phyloP scores from a whole-genome alignment of 2,797 vertebrate species.

The Linurgus olivaceus region DNA sequence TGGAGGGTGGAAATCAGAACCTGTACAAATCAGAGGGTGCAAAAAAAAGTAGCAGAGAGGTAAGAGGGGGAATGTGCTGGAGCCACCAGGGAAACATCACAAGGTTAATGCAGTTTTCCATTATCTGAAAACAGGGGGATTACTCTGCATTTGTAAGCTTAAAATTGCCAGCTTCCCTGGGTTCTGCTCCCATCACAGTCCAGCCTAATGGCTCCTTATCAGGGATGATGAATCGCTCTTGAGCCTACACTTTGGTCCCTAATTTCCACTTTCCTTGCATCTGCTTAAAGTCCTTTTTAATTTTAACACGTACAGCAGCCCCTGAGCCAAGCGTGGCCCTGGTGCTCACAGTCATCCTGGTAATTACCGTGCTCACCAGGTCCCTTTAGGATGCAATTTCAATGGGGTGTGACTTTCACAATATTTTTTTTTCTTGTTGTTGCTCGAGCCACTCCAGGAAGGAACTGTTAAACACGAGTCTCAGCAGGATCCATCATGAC shows the following conservation, averaged over 20 bases:
- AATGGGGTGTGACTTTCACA: constrained; percentile 64
- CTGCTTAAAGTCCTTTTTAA: constrained; percentile 60
- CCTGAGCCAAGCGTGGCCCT: background rate
- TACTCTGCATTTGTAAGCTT: constrained; percentile 49
- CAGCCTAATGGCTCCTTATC: constrained; percentile 59
- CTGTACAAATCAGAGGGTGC: background rate
- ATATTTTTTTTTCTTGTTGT: constrained; percentile 68
- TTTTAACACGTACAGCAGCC: background rate
- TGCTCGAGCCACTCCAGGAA: constrained; percentile 57
- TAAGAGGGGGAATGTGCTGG: background rate
- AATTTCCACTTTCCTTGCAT: constrained; percentile 51
- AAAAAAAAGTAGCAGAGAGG: background rate
- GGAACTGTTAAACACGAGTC: constrained; percentile 68
- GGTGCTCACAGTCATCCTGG: constrained; percentile 18
- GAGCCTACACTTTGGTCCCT: constrained; percentile 34
- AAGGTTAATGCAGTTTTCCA: constrained; percentile 45
- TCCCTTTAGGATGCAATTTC: constrained; percentile 67
- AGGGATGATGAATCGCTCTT: constrained; percentile 54
- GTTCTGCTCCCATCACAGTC: constrained; percentile 19
- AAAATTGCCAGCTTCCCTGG: background rate
- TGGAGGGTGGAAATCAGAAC: background rate
- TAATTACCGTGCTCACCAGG: constrained; percentile 13
- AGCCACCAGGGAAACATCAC: constrained; percentile 15
- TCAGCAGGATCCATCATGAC: constrained; percentile 70
- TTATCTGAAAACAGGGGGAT: constrained; percentile 52